These are phyloP conservation scores for Chrysogorgia sp. DNA, from an alignment of 92 coral and sea anemone species.

Conservation along the genomic window DNA sequence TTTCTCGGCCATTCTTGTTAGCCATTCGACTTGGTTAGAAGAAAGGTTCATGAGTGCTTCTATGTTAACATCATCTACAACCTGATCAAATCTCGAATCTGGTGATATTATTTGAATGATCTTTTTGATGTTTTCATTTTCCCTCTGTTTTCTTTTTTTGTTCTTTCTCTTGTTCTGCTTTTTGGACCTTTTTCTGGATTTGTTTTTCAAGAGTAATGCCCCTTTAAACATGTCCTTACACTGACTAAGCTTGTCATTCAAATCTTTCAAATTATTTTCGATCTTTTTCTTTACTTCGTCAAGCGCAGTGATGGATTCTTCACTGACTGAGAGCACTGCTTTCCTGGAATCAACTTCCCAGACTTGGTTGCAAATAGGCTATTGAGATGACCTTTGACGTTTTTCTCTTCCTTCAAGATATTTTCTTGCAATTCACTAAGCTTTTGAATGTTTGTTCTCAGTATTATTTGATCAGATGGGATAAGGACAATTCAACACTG, in stretches of 20 bases:
- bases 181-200: conserved; percentile 51
- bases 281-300: neutral
- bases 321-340: neutral
- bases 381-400: neutral
- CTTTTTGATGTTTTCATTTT: conserved; percentile 38
- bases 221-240: conserved; percentile 48
- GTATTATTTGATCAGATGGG: conserved; percentile 47
- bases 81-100: conserved; percentile 47
- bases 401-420: conserved; percentile 28
- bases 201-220: conserved; percentile 50
- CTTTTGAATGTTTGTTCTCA: conserved; percentile 48
- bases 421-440: conserved; percentile 28
- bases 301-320: neutral
- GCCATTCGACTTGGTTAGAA: conserved; percentile 45
- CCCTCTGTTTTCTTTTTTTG: conserved; percentile 52
- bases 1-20: conserved; percentile 36
- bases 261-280: neutral
- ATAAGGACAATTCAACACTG: conserved; percentile 36
- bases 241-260: conserved; percentile 7
- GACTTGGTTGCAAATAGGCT: neutral
- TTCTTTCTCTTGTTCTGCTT: conserved; percentile 61
- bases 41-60: conserved; percentile 49
- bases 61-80: conserved; percentile 46
- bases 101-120: conserved; percentile 51
- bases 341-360: conserved; percentile 15